These are phyloP conservation scores for Saccopteryx leptura DNA, from an alignment of 2,113 vertebrate species.

Conservation along the genomic window DNA sequence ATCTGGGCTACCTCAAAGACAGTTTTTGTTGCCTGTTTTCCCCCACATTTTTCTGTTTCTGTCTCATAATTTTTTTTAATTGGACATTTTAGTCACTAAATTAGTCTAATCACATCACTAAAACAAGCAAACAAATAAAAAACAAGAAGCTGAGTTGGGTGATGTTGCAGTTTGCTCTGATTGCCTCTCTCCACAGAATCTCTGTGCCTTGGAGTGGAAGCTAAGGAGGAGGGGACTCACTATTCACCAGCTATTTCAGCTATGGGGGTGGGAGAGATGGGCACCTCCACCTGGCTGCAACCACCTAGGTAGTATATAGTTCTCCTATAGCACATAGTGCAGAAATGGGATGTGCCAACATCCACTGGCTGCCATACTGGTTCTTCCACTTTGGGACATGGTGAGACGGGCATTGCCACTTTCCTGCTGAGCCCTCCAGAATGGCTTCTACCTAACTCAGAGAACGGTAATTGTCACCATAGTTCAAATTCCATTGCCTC, in stretches of 20 bases:
- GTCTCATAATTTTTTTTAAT: neutral
- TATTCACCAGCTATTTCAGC: neutral
- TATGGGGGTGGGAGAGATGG: neutral
- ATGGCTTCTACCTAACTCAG: neutral
- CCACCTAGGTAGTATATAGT: fast-evolving
- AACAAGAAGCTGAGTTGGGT: neutral
- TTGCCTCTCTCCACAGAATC: neutral
- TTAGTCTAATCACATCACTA: neutral
- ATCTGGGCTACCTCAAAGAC: neutral
- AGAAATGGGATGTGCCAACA: fast-evolving
- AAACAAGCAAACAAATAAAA: neutral
- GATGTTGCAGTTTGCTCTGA: neutral
- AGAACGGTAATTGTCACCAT: no score
- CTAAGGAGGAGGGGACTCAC: neutral
- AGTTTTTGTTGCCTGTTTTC: neutral
- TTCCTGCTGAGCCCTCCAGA: neutral
- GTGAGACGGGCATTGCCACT: fast-evolving
- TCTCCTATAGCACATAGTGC: neutral
- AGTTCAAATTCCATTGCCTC: no score
- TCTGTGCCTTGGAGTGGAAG: neutral
- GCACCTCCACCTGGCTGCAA: neutral
- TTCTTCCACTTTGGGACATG: no score
- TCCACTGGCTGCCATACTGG: neutral
- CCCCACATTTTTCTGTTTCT: neutral
- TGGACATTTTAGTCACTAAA: neutral